A percentile compares a stretch with the other conserved stretches of the same genome.
Evolutionary conservation across 1,140 invertebrate genomes (phyloP).

Genomic region (Drosophila pseudoananassae): DNA sequence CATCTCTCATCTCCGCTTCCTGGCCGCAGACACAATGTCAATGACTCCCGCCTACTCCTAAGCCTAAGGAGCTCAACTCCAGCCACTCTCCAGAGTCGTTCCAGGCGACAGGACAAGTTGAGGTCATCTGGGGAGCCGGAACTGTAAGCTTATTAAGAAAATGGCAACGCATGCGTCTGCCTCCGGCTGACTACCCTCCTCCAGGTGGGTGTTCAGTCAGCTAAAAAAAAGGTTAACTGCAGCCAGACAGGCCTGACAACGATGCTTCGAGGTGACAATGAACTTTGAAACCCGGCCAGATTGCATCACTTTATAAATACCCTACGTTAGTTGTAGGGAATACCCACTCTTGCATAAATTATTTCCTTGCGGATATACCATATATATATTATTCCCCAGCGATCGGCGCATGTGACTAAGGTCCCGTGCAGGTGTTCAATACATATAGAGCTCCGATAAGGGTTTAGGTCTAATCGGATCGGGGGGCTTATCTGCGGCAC

Average conservation of each 20-base stretch:
- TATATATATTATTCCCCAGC: neutral
- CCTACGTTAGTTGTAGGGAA: neutral
- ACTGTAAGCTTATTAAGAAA: constrained; percentile 53
- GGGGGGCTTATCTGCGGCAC: constrained; percentile 29
- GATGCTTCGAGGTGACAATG: constrained; percentile 48
- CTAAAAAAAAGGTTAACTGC: constrained; percentile 45
- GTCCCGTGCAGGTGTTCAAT: constrained; percentile 57
- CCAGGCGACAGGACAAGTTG: constrained; percentile 19
- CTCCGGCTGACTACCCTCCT: constrained; percentile 6
- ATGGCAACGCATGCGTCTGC: constrained; percentile 29
- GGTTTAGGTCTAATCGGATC: constrained; percentile 26
- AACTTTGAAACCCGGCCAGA: constrained; percentile 16
- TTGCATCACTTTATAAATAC: constrained; percentile 11
- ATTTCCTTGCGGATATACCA: neutral
- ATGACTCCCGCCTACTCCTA: constrained; percentile 22
- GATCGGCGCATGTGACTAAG: constrained; percentile 31
- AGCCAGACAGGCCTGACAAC: constrained; percentile 31
- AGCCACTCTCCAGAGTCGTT: neutral
- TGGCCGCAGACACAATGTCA: constrained; percentile 32
- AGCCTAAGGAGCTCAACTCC: constrained; percentile 27
- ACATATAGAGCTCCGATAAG: constrained; percentile 32
- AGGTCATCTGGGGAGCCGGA: constrained; percentile 41
- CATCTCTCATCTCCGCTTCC: constrained; percentile 40
- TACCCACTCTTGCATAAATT: neutral
- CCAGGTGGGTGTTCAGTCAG: constrained; percentile 33